A percentile compares a stretch with the other conserved stretches of the same genome.
Conservation (phyloP, 2,797 vertebrate species). For the Hirundo rustica region DNA sequence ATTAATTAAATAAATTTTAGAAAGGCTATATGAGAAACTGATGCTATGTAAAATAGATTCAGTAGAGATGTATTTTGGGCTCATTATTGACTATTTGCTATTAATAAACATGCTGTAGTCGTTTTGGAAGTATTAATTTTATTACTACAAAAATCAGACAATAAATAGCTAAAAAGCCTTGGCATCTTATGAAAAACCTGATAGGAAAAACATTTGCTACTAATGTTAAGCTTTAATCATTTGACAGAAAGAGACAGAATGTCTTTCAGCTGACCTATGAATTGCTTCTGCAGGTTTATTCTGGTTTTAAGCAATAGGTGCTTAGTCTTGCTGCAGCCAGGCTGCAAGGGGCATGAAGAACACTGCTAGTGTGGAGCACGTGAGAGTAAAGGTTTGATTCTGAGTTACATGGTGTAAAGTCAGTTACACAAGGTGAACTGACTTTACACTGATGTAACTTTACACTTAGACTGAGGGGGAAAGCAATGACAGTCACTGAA, state of each 20-base stretch:
- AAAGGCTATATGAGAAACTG: not conserved
- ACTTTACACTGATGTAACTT: not conserved
- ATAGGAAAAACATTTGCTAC: not conserved
- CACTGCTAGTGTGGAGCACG: not conserved
- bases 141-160: not conserved
- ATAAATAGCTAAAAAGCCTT: not conserved
- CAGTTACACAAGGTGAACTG: not conserved
- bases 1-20: not conserved
- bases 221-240: not conserved
- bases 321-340: not conserved
- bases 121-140: not conserved
- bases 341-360: not conserved
- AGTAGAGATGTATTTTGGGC: not conserved
- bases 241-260: not conserved
- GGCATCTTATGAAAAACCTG: not conserved
- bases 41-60: not conserved
- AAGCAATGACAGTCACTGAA: not conserved
- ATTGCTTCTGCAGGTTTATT: not conserved
- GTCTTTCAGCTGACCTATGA: not conserved
- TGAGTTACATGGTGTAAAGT: not conserved
- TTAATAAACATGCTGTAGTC: not conserved
- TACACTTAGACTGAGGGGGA: not conserved
- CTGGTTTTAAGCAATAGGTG: not conserved
- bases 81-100: not conserved
- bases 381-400: not conserved